A percentile compares a stretch with the other conserved stretches of the same genome.
Conservation (phyloP, 1,140 invertebrate genomes). For the Atopsyche davidsoni region DNA sequence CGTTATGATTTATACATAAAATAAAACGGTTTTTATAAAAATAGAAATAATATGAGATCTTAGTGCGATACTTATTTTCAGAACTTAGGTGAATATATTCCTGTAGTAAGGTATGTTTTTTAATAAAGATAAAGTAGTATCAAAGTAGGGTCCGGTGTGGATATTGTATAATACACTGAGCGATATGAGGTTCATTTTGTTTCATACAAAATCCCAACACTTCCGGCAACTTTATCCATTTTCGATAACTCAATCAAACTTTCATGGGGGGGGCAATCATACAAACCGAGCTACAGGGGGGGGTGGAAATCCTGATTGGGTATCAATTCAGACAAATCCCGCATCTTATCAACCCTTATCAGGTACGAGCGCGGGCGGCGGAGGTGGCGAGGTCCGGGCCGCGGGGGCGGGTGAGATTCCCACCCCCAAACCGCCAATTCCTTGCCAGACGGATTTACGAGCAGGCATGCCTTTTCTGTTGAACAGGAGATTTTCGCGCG, state of each 20-base stretch:
- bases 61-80: too few species aligned
- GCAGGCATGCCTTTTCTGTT: constrained; percentile 25
- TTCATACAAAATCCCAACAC: neutral
- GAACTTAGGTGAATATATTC: too few species aligned
- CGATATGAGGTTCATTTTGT: neutral
- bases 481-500: constrained; percentile 24
- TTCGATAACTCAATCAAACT: constrained; percentile 23
- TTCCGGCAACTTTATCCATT: constrained; percentile 7
- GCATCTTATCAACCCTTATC: constrained; percentile 23
- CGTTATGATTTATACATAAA: too few species aligned
- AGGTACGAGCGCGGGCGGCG: constrained; percentile 28
- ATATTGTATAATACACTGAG: neutral
- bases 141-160: neutral
- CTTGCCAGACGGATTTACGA: constrained; percentile 29
- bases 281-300: neutral
- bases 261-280: constrained; percentile 13
- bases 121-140: too few species aligned
- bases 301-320: constrained; percentile 18
- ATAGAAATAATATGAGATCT: too few species aligned
- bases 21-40: too few species aligned
- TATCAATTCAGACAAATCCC: constrained; percentile 16
- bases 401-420: too few species aligned
- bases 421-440: constrained; percentile 28
- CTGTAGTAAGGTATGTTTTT: too few species aligned
- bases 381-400: too few species aligned